A percentile compares a stretch with the other conserved stretches of the same genome.
These are phyloP conservation scores for Strix aluco DNA, from an alignment of 2,113 vertebrate species.

Conservation along the genomic window DNA sequence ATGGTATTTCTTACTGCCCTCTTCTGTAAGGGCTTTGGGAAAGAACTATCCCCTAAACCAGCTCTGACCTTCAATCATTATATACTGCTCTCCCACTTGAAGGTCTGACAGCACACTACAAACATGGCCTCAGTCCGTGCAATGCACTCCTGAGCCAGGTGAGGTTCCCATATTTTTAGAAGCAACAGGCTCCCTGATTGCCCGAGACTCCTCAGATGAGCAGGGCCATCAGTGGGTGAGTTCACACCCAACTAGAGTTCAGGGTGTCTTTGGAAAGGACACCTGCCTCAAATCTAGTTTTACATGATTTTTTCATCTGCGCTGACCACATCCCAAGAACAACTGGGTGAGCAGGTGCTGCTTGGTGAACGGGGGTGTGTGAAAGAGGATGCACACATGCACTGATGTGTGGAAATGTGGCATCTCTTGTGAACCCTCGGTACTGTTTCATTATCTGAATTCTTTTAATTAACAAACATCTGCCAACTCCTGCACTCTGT, in stretches of 20 bases:
- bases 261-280: not conserved
- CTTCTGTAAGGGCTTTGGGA: not conserved
- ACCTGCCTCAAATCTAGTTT: not conserved
- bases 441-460: constrained; percentile 71
- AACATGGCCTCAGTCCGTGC: not conserved
- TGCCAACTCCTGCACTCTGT: constrained; percentile 68
- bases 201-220: not conserved
- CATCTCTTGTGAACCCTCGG: constrained; percentile 10
- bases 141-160: not conserved
- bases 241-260: not conserved
- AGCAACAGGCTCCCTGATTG: not conserved
- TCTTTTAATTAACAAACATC: constrained; percentile 79
- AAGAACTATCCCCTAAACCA: not conserved
- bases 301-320: not conserved
- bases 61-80: not conserved
- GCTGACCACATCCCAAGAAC: not conserved
- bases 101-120: not conserved
- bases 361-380: not conserved
- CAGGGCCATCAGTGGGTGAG: not conserved
- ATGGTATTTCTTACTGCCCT: not conserved
- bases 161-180: not conserved
- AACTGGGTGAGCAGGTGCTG: constrained; percentile 47
- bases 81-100: not conserved
- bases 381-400: not conserved
- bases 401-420: not conserved